Percentiles rank a stretch among this genome's conserved stretches.
These are phyloP conservation scores for Steromphala cineraria DNA, from an alignment of 2,888 invertebrate genomes.

Conservation along the genomic window DNA sequence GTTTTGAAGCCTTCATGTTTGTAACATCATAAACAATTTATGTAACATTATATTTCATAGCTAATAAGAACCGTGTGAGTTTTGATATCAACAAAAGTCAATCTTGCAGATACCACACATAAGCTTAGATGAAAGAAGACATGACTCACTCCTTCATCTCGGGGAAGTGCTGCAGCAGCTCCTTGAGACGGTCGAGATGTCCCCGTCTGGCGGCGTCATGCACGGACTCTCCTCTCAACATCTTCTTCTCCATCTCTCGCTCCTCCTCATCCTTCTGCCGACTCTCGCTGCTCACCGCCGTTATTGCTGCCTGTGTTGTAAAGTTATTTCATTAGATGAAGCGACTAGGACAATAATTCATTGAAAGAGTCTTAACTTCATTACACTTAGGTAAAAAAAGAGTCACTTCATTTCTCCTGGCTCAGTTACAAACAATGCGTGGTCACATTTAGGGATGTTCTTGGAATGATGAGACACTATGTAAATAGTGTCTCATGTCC, in stretches of 20 bases:
- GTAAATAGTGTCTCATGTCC: neutral
- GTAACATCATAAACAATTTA: too few relatives aligned
- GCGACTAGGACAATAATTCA: too few relatives aligned
- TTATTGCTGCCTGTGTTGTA: constrained; percentile 55
- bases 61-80: too few relatives aligned
- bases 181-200: constrained; percentile 62
- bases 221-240: constrained; percentile 57
- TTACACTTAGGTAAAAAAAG: neutral
- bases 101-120: too few relatives aligned
- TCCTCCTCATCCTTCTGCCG: constrained; percentile 45
- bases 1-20: too few relatives aligned
- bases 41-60: too few relatives aligned
- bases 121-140: neutral
- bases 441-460: neutral
- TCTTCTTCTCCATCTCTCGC: constrained; percentile 42
- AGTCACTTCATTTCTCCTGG: neutral
- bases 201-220: constrained; percentile 68
- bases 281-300: constrained; percentile 52
- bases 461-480: too few relatives aligned
- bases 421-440: neutral
- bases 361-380: neutral
- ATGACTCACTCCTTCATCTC: constrained; percentile 66
- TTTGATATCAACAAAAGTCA: too few relatives aligned
- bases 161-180: constrained; percentile 59
- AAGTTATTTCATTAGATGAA: neutral